Base-by-base conservation (phyloP, 2,113 vertebrate genomes). In the Rhynchomys soricoides region DNA sequence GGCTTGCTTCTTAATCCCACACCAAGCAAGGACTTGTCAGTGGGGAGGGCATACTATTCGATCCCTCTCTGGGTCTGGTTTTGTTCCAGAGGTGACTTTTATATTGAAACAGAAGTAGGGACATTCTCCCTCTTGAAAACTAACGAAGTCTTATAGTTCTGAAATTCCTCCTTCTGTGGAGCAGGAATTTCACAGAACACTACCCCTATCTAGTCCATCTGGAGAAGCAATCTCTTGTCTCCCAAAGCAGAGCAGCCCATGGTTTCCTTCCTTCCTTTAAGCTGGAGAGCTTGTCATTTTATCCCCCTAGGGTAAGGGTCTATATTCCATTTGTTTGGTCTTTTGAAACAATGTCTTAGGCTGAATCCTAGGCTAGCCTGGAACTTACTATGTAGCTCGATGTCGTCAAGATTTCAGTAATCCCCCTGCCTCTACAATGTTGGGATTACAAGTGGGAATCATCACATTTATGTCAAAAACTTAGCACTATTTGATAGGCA, bases 71-170 rank as follows among this genome's bases (percentile, higher is more conserved):
- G 59, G 26, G 52, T 95, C 81, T 97, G 64, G 90, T 86, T 97
- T 94, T 97, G 81, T 97, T 97, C 86, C 90, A 91, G 96, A 95
- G 73, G 86, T 97, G 68, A 34, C 89, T 96, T 95, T 64, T 71
- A 89, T 95, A 73, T 82, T 77, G 92, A 97, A 95, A 93, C 59
- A 93, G 90, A 95, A 97, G 57, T 86, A 92, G 55, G 62, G 40
- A 86, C 90, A 93, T 26, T 92, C 77, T 93, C 29, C 71, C 64
- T 93, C 29, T 89, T 81, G 90, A 50, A 55, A 45, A 95, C 93
- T 57, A 78, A 90, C 57, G 37, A 93, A 90, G 75, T 87, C 94
- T n/a, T 93, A 57, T 48, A 55, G 85, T 96, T 86, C 87, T 2
- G 52, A 70, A 96, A 82, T 96, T 96, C 94, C 64, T 40, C 34